Percentiles rank a stretch among this genome's conserved stretches.
These are phyloP conservation scores for Montifringilla adamsi DNA, from an alignment of 2,113 vertebrate genomes.

Conservation along the genomic window DNA sequence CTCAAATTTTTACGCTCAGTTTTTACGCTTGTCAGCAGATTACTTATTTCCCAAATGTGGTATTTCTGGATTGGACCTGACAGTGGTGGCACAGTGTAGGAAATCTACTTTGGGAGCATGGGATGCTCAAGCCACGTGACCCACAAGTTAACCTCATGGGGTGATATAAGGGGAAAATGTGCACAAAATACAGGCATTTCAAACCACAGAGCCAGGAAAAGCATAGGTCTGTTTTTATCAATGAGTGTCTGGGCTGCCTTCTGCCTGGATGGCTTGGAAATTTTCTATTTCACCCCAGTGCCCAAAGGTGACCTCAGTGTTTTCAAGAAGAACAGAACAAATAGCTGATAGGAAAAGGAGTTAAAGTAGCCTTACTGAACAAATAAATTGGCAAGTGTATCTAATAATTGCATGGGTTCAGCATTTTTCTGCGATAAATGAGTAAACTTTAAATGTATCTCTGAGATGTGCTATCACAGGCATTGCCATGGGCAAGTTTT, in stretches of 20 bases:
- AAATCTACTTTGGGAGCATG: not conserved
- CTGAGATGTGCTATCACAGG: constrained; percentile 91
- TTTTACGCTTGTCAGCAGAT: not conserved
- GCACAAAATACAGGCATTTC: not conserved
- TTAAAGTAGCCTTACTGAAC: constrained; percentile 83
- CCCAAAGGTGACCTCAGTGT: constrained; percentile 71
- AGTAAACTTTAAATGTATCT: constrained; percentile 95
- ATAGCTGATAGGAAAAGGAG: constrained; percentile 79
- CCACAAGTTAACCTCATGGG: not conserved
- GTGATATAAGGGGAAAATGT: not conserved
- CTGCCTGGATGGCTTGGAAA: constrained; percentile 1
- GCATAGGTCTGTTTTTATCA: constrained; percentile 25
- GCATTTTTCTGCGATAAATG: constrained; percentile 87
- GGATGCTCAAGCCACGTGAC: not conserved
- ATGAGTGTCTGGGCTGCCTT: not conserved
- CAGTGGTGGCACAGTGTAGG: not conserved
- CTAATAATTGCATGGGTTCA: constrained; percentile 86
- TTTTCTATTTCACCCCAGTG: constrained; percentile 44
- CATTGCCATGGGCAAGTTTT: constrained; percentile 88
- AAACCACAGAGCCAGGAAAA: not conserved
- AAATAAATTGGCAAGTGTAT: constrained; percentile 84
- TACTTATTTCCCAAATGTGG: constrained; percentile 8
- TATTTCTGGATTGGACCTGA: not conserved
- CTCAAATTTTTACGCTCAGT: not conserved
- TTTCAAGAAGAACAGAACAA: constrained; percentile 78